phyloP scores from a whole-genome alignment of 2,888 invertebrate species.

The Drosophila pseudotakahashii region DNA sequence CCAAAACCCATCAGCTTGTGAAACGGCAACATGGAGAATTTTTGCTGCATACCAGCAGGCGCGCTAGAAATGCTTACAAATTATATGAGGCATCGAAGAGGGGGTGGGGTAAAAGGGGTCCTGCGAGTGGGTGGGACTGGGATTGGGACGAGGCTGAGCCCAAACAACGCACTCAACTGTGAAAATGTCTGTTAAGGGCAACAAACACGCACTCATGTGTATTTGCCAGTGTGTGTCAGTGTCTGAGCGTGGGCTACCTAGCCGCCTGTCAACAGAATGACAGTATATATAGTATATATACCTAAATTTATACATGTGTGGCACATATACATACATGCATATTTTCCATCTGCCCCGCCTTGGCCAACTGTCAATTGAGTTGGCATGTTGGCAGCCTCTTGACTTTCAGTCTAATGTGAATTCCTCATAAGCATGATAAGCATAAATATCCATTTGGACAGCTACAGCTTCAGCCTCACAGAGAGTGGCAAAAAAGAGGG shows the following conservation, averaged over 20 bases:
- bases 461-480: constrained; percentile 1
- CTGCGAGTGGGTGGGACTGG: not conserved
- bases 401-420: constrained; percentile 75
- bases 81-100: constrained; percentile 53
- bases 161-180: constrained; percentile 77
- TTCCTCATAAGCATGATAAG: constrained; percentile 69
- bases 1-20: constrained; percentile 44
- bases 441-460: constrained; percentile 55
- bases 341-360: constrained; percentile 51
- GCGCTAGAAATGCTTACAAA: constrained; percentile 75
- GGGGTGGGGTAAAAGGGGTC: not conserved
- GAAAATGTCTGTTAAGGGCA: constrained; percentile 79
- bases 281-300: constrained; percentile 64
- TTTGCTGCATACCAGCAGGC: constrained; percentile 70
- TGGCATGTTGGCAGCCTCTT: constrained; percentile 79
- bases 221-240: constrained; percentile 61
- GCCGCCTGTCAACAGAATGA: constrained; percentile 76
- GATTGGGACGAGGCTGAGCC: constrained; percentile 40
- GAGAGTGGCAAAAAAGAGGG: constrained; percentile 10
- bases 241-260: constrained; percentile 64
- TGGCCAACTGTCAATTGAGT: constrained; percentile 77
- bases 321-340: constrained; percentile 5
- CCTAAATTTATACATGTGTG: constrained; percentile 14
- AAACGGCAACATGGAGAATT: constrained; percentile 62
- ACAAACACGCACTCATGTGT: constrained; percentile 55